These are phyloP conservation scores for Pseudomyrmex dendroicus DNA, from an alignment of 1,140 invertebrate genomes.

Conservation along the genomic window DNA sequence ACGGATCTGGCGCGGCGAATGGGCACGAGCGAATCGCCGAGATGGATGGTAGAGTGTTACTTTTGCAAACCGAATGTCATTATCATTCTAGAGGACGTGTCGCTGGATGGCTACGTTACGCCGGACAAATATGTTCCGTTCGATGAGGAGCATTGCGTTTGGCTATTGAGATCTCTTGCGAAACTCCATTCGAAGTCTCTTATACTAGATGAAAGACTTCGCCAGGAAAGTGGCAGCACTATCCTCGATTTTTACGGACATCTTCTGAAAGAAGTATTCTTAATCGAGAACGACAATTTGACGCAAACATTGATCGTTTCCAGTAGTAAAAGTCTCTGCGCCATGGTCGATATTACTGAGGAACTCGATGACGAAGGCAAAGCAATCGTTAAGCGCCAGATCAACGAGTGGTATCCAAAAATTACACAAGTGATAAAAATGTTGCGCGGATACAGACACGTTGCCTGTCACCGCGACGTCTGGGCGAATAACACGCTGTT, in stretches of 20 bases:
- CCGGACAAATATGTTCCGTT: slow-evolving; percentile 83
- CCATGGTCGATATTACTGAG: slow-evolving; percentile 53
- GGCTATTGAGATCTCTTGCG: slow-evolving; percentile 84
- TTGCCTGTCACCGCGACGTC: slow-evolving; percentile 87
- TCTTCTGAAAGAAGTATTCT: slow-evolving; percentile 79
- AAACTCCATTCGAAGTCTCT: slow-evolving; percentile 86
- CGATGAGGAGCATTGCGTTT: slow-evolving; percentile 83
- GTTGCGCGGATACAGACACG: slow-evolving; percentile 82
- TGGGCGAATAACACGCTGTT: slow-evolving; percentile 88
- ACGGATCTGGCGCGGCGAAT: slow-evolving; percentile 81
- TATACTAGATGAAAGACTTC: slow-evolving; percentile 84
- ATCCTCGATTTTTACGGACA: slow-evolving; percentile 82
- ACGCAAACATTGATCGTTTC: background rate
- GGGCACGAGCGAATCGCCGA: slow-evolving; percentile 69
- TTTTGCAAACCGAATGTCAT: slow-evolving; percentile 81
- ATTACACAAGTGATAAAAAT: slow-evolving; percentile 79
- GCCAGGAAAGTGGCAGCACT: slow-evolving; percentile 72
- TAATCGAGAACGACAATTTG: background rate
- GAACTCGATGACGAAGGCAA: slow-evolving; percentile 27
- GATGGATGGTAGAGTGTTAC: slow-evolving; percentile 82
- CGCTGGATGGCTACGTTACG: slow-evolving; percentile 83
- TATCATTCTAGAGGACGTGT: slow-evolving; percentile 85
- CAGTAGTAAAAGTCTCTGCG: background rate
- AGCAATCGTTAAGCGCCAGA: slow-evolving; percentile 34
- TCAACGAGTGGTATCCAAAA: slow-evolving; percentile 6